Conservation (phyloP, 2,888 invertebrate species). For the Oscheius sp. region DNA sequence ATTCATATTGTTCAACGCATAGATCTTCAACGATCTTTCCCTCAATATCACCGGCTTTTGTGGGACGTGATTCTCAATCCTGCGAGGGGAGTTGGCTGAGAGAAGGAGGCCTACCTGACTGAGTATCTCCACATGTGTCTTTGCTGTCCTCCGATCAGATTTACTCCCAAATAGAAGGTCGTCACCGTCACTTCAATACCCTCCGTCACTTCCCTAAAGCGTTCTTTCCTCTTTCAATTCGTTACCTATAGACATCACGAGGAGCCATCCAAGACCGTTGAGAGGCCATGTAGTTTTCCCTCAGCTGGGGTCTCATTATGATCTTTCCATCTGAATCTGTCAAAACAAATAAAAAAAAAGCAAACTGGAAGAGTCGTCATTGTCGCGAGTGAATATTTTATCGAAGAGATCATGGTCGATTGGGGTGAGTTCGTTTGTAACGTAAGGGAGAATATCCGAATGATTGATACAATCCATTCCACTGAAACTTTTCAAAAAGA, state of each 20-base stretch:
- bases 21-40: slow-evolving; percentile 53
- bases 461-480: slow-evolving; percentile 97
- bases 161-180: slow-evolving; percentile 89
- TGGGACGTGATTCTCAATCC: slow-evolving; percentile 47
- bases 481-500: slow-evolving; percentile 49
- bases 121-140: slow-evolving; percentile 88
- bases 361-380: slow-evolving; percentile 14
- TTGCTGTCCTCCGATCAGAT: slow-evolving; percentile 63
- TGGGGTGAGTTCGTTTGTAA: slow-evolving; percentile 83
- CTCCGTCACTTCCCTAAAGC: slow-evolving; percentile 96
- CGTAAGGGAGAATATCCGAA: slow-evolving; percentile 93
- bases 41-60: slow-evolving; percentile 49
- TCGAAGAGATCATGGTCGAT: slow-evolving; percentile 90
- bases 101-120: slow-evolving; percentile 76
- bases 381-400: slow-evolving; percentile 52
- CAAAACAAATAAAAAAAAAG: neutral
- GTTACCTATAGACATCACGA: slow-evolving; percentile 46
- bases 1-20: slow-evolving; percentile 61
- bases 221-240: slow-evolving; percentile 79
- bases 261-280: slow-evolving; percentile 55
- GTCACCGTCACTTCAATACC: slow-evolving; percentile 94
- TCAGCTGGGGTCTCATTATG: slow-evolving; percentile 46
- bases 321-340: slow-evolving; percentile 16
- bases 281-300: slow-evolving; percentile 48
- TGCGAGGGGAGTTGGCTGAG: neutral